These are phyloP conservation scores for Naja naja DNA, from an alignment of 2,113 vertebrate genomes.

Conservation along the genomic window DNA sequence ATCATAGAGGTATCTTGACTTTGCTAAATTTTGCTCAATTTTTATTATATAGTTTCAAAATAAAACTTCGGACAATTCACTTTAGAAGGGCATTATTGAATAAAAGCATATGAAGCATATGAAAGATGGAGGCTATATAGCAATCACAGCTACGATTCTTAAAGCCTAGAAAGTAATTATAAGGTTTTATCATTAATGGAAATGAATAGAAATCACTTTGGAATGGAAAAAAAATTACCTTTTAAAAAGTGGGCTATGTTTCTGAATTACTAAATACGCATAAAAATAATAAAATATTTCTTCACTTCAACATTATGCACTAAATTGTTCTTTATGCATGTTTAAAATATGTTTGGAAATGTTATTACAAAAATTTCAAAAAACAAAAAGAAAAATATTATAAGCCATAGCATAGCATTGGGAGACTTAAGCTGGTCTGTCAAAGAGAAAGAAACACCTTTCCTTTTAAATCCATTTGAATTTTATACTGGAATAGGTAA, in stretches of 20 bases:
- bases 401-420: background rate
- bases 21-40: background rate
- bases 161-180: background rate
- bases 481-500: background rate
- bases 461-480: background rate
- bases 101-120: background rate
- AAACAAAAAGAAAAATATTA: background rate
- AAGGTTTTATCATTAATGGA: background rate
- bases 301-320: background rate
- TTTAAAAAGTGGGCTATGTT: background rate
- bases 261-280: background rate
- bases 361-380: background rate
- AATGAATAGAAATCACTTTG: background rate
- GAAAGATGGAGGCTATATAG: background rate
- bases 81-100: background rate
- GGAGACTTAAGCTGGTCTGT: background rate
- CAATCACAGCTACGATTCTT: background rate
- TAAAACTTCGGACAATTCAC: background rate
- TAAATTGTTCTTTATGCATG: background rate
- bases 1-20: background rate
- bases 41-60: background rate
- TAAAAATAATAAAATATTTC: background rate
- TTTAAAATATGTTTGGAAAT: background rate
- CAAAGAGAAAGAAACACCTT: background rate
- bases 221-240: background rate